Conservation (phyloP, 1,140 invertebrate species). For the Platorchestia sp. region DNA sequence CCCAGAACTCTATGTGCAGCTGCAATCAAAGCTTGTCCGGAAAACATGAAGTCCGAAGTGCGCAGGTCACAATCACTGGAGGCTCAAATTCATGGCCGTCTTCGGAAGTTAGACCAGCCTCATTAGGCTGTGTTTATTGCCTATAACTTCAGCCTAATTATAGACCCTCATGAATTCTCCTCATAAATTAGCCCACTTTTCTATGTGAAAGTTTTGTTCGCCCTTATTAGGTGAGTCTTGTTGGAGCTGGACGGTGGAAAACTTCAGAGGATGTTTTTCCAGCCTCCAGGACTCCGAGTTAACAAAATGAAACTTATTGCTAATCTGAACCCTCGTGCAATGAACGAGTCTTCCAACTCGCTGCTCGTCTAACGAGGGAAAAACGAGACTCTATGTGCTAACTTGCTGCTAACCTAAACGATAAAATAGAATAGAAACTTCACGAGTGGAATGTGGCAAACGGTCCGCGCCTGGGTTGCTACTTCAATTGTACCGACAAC, state of each 20-base stretch:
- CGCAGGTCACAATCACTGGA: background rate
- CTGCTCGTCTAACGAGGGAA: too few relatives aligned
- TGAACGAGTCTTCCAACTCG: too few relatives aligned
- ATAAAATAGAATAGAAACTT: too few relatives aligned
- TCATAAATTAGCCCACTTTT: constrained; percentile 32
- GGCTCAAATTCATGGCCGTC: background rate
- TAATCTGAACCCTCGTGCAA: background rate
- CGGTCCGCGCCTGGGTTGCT: too few relatives aligned
- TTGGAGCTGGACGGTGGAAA: background rate
- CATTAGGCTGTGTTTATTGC: constrained; percentile 30
- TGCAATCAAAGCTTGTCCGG: background rate
- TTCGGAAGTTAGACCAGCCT: background rate
- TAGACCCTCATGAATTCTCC: background rate
- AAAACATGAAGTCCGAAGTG: background rate
- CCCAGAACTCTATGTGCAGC: background rate
- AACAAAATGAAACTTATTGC: background rate
- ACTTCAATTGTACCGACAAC: too few relatives aligned
- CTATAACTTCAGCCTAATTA: constrained; percentile 37
- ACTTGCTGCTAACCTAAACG: too few relatives aligned
- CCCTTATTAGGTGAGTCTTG: background rate
- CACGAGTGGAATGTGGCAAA: too few relatives aligned
- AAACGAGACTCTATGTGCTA: too few relatives aligned
- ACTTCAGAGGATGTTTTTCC: background rate
- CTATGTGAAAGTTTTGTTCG: background rate
- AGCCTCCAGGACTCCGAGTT: background rate